phyloP scores from a whole-genome alignment of 2,113 vertebrate genomes.

The Alectura lathami region DNA sequence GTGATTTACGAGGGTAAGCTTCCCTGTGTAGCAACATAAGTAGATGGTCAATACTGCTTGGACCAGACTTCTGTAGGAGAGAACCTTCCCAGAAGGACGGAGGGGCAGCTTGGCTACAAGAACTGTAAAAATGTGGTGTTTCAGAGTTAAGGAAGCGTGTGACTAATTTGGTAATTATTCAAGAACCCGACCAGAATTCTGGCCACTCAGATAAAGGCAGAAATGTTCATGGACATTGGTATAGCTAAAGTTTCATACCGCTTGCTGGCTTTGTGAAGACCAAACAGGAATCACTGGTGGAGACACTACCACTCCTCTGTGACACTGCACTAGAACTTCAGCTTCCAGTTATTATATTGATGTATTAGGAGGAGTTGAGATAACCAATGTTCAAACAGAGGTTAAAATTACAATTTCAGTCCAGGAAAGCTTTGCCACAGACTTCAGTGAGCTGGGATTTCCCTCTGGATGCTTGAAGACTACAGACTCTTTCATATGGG shows the following conservation, averaged over 20 bases:
- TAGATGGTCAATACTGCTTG: neutral
- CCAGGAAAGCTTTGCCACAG: neutral
- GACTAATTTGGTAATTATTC: neutral
- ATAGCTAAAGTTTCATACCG: neutral
- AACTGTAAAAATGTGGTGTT: neutral
- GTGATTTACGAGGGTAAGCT: neutral
- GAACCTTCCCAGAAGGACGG: neutral
- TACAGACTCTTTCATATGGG: neutral
- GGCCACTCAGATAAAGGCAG: neutral
- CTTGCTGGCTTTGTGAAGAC: neutral
- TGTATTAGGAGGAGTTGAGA: neutral
- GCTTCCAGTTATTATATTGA: neutral
- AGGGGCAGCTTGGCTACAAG: neutral
- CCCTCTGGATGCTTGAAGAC: neutral
- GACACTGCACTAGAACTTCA: neutral
- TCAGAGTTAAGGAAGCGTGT: neutral
- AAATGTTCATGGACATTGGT: neutral
- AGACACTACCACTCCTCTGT: neutral
- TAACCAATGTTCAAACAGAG: neutral
- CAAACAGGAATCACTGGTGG: neutral
- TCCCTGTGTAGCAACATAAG: neutral
- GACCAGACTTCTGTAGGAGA: neutral
- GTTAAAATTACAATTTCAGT: neutral
- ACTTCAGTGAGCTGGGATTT: neutral
- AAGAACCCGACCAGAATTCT: neutral